phyloP scores from a whole-genome alignment of 2,797 vertebrate genomes.

The Tokudaia muenninki region DNA sequence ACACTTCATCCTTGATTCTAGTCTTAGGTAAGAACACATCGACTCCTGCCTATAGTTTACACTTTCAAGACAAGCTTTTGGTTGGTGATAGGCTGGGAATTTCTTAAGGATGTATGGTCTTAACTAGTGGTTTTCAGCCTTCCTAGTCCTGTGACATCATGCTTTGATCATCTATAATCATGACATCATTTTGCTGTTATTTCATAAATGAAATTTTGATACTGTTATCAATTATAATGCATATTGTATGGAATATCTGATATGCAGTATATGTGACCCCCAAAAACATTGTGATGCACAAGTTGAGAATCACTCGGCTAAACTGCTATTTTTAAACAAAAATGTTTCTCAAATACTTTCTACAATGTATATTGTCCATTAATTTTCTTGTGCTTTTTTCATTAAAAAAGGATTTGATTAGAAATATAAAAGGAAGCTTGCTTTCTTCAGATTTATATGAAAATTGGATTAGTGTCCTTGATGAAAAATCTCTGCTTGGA shows the following conservation, averaged over 20 bases:
- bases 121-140: no score
- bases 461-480: background rate
- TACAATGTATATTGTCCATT: background rate
- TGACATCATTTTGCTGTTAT: no score
- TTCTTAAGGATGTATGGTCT: no score
- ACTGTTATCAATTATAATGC: no score
- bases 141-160: no score
- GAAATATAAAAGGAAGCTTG: background rate
- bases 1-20: background rate
- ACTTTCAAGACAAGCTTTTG: background rate
- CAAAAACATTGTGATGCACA: background rate
- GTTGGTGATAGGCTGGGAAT: background rate
- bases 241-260: background rate
- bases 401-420: background rate
- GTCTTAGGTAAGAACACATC: background rate
- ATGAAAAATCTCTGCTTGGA: fast-evolving
- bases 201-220: no score
- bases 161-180: no score
- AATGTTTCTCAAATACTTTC: background rate
- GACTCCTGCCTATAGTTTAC: background rate
- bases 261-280: background rate
- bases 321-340: background rate
- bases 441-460: background rate
- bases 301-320: background rate
- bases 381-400: background rate